A percentile compares a stretch with the other conserved stretches of the same genome.
These are phyloP conservation scores for Drosophila quinaria DNA, from an alignment of 2,888 invertebrate genomes.

Conservation along the genomic window DNA sequence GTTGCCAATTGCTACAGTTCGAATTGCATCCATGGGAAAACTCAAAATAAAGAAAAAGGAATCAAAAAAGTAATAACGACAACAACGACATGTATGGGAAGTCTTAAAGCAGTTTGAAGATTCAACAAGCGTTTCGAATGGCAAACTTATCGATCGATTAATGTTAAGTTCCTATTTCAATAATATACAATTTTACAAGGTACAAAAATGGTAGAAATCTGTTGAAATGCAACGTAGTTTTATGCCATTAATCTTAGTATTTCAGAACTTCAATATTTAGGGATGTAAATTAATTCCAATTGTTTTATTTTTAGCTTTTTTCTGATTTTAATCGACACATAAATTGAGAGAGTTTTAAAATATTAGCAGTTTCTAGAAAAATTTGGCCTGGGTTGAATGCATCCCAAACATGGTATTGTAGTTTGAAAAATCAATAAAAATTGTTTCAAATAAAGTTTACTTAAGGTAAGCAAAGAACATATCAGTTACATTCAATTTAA, in stretches of 20 bases:
- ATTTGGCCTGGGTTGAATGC: neutral
- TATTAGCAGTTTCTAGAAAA: too few species aligned
- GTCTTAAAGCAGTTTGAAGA: slow-evolving; percentile 6
- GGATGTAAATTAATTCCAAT: too few species aligned
- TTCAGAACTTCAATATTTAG: too few species aligned
- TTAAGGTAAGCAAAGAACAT: slow-evolving; percentile 1
- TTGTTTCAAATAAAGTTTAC: neutral
- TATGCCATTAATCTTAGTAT: too few species aligned
- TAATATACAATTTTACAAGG: neutral
- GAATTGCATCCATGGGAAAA: slow-evolving; percentile 58
- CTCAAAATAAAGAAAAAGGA: neutral
- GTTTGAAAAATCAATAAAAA: neutral
- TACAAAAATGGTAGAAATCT: neutral
- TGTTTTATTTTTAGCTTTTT: too few species aligned
- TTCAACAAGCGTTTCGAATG: slow-evolving; percentile 1
- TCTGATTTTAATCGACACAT: too few species aligned
- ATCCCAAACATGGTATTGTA: neutral
- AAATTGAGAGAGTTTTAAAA: too few species aligned
- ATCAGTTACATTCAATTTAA: slow-evolving; percentile 11
- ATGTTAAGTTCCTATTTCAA: neutral
- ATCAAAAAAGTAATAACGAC: neutral
- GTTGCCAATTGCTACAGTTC: slow-evolving; percentile 60
- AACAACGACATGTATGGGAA: slow-evolving; percentile 2
- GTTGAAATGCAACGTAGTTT: neutral
- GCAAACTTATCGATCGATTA: slow-evolving; percentile 14